phyloP scores from a whole-genome alignment of 2,797 vertebrate genomes.

The Bucorvus abyssinicus region DNA sequence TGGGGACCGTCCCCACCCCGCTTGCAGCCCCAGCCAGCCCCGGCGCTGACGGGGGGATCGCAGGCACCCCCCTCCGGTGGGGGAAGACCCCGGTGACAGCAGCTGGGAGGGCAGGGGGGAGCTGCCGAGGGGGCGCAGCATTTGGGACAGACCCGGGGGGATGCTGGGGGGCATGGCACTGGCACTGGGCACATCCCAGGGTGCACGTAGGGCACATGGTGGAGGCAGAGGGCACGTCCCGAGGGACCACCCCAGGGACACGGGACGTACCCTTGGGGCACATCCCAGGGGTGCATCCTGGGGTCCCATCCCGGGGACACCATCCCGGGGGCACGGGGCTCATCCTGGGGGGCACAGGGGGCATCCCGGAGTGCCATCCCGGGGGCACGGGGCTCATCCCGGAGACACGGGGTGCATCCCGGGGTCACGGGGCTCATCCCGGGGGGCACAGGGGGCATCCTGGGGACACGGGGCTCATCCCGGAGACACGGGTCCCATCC shows the following conservation, averaged over 20 bases:
- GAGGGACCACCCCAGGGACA: not conserved
- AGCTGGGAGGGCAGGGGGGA: not conserved
- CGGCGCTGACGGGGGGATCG: not conserved
- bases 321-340: not conserved
- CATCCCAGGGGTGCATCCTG: not conserved
- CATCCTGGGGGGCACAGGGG: not conserved
- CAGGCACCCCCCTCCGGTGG: rapidly evolving
- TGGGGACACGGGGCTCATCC: no score
- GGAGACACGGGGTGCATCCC: not conserved
- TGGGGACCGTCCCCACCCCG: not conserved
- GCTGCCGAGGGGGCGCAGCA: not conserved
- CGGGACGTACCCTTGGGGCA: not conserved
- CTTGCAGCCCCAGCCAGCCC: not conserved
- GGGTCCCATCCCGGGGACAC: no score
- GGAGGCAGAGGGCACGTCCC: not conserved
- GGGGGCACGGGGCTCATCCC: not conserved
- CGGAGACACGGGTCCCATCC: not conserved
- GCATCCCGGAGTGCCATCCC: not conserved
- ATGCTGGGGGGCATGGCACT: no score
- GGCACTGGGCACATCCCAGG: not conserved
- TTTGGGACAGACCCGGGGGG: not conserved
- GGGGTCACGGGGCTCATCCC: no score
- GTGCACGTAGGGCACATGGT: no score
- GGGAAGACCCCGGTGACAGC: not conserved
- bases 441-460: no score